Evolutionary conservation across 2,888 invertebrate genomes (phyloP), one percentile per base, ranked within the genome.

Genomic region (Volucella inanis): DNA sequence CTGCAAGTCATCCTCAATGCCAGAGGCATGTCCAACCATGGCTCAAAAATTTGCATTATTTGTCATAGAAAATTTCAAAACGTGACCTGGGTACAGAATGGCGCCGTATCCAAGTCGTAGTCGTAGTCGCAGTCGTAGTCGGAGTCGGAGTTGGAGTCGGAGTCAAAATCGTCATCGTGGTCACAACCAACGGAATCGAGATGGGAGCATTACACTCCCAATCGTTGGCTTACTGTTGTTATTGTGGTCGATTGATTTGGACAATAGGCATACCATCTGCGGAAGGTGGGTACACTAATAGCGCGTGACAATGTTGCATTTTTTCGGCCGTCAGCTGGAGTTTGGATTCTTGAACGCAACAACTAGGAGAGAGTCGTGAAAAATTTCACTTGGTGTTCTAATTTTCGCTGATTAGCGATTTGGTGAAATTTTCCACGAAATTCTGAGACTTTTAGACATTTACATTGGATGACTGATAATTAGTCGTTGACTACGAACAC

Each of bases 321-420:
- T 76, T 80, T 77, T 84, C 55, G 84, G 75, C 47, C 59, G 59
- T 64, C n/a, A 45, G 49, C 38, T 45, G 50, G 49, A 47, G 81
- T 41, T 62, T 68, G 72, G 76, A 80, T 80, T 80, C 80, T 85
- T 81, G 49, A 72, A 80, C 72, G 80, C 71, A 41, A 50, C 59
- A 45, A 47, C 65, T 47, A 59, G 72, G 79, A 80, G 85, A 81
- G 80, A 85, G 80, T 67, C 79, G 52, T 41, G n/a, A 45, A 59
- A 67, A 77, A 57, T 85, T 85, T 85, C 85, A 81, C 85, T 85
- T 76, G 67, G 71, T 85, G 85, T 81, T 85, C 85, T 85, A 85
- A 85, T 81, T 85, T 85, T 70, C 80, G 72, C 72, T 81, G 77
- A 84, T 77, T 50, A 74, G 38, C 3, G 38, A 68, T 38, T 70